Base-by-base conservation (phyloP, 1,140 invertebrate species). In the Drosophila pallidifrons region DNA sequence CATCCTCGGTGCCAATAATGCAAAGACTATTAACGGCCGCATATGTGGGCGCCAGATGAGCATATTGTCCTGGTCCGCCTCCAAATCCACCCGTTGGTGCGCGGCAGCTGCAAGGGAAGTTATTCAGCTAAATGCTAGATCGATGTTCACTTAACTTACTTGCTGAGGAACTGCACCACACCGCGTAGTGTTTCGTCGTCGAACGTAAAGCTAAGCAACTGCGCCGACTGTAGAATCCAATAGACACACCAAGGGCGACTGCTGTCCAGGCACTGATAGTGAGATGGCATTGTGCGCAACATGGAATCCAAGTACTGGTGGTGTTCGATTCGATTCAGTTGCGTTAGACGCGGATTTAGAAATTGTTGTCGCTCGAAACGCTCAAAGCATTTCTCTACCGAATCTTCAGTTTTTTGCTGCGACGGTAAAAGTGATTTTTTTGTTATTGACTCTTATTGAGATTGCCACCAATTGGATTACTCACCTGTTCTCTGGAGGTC, bases 1-100 rank as follows among this genome's bases (percentile, higher is more conserved):
- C 98, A 93, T 97, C 96, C 91, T 96, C 94, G 11, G 96, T 98
- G 45, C 97, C 97, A 79, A 99, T 95, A 16, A 96, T 97, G 89
- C 96, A 96, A 3, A 99, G 93, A 6, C 98, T 95, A 94, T 98
- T 98, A 0, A 99, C 95, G 71, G 99, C 98, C 52, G 98, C 99
- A 94, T 99, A 99, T 4, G 99, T 99, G 32, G 98, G 95, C 1
- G 99, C 99, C 57, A 99, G 94, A 94, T 99, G 99, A 28, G 98
- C 93, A 88, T 95, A 93, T 93, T 99, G 99, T 2, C 95, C 95
- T 0, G 98, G 98, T 13, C 98, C 98, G 77, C 99, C 98, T 52
- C 96, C 98, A 95, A 98, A 99, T 4, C 98, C 98, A 30, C 98
- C 98, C 70, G 95, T 94, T 5, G 95, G 94, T 85, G 95, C 93